phyloP scores from a whole-genome alignment of 2,888 invertebrate genomes.

The Dione vanillae region DNA sequence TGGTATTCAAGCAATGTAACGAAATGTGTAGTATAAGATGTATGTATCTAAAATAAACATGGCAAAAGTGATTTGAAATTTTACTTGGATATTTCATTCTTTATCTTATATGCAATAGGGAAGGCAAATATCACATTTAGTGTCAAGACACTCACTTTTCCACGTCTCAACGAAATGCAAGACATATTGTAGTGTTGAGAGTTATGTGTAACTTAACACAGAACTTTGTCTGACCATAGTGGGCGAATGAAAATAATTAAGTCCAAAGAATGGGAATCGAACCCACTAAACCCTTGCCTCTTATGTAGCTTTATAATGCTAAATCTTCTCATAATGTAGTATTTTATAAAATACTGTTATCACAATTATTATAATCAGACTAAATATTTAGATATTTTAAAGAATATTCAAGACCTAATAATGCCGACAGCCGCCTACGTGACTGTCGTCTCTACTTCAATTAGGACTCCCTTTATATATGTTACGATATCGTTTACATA shows the following conservation, averaged over 20 bases:
- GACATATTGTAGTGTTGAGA: background rate
- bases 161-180: background rate
- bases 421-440: constrained; percentile 12
- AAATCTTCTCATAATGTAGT: background rate
- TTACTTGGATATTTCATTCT: background rate
- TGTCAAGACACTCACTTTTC: background rate
- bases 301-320: background rate
- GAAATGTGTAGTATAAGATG: background rate
- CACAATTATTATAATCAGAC: background rate
- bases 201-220: background rate
- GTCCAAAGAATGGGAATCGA: background rate
- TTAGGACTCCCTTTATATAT: background rate
- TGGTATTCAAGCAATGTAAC: background rate
- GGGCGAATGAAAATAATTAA: background rate
- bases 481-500: background rate
- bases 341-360: background rate
- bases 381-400: no score
- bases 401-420: background rate
- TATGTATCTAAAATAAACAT: background rate
- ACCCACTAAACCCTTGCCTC: no score
- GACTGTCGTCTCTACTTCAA: background rate
- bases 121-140: background rate
- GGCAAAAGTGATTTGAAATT: background rate
- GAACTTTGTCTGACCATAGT: background rate
- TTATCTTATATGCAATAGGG: background rate